phyloP scores from a whole-genome alignment of 2,797 vertebrate genomes.

The Pangasius sanitwongsei region DNA sequence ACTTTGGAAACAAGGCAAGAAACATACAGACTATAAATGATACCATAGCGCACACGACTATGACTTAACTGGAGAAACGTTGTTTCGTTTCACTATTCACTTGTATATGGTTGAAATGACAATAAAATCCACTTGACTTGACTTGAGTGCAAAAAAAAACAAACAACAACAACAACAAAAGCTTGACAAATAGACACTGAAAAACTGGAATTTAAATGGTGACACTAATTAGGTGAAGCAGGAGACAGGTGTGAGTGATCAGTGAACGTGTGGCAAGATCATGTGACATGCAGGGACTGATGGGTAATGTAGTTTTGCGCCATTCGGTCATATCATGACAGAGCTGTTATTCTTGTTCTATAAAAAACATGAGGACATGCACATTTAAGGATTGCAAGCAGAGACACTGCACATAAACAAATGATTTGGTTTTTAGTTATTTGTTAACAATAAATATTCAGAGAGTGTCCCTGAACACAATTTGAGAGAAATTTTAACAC shows the following conservation, averaged over 20 bases:
- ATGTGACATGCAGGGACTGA: neutral
- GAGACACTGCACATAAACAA: neutral
- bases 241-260: neutral
- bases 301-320: neutral
- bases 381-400: neutral
- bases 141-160: too few species aligned
- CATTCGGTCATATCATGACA: neutral
- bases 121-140: too few species aligned
- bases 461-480: neutral
- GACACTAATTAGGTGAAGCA: neutral
- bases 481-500: neutral
- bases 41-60: too few species aligned
- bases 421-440: neutral
- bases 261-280: neutral
- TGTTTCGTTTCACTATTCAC: too few species aligned
- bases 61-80: too few species aligned
- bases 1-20: neutral
- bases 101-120: too few species aligned
- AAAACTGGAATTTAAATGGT: neutral
- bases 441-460: neutral
- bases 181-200: neutral
- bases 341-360: neutral
- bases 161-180: neutral
- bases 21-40: neutral
- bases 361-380: neutral